Base-by-base conservation (phyloP, 2,888 invertebrate genomes). In the Papilio protenor region DNA sequence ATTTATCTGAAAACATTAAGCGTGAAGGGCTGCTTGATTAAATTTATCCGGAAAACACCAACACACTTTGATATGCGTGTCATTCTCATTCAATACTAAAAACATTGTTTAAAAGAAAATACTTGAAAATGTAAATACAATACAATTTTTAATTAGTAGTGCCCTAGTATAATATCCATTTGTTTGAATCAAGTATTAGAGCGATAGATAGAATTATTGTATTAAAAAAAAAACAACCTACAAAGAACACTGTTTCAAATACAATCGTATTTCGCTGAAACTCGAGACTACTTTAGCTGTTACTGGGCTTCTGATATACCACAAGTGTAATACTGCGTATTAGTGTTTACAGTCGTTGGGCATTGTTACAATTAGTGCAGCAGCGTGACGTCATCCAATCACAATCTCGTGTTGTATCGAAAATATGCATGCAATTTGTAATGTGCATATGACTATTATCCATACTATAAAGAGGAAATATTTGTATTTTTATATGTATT, bases 1-100 rank as follows among this genome's bases (percentile, higher is more conserved):
- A 64, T 5, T 40, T 40, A 61, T 61, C 6, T 64, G 8, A 8
- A 40, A 64, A 27, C 33, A 57, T 59, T 59, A 59, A 40, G n/a
- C 64, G 64, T 64, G 64, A 64, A 64, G 64, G 8, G 64, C 3
- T 18, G 14, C 18, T 33, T 64, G 33, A 64, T 64, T 40, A 64
- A 64, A 64, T 40, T 40, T 64, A 33, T 33, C 2, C 18, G 40
- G n/a, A 64, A 64, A 27, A 5, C 27, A 27, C 1, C 16, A 64
- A 33, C 64, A 64, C 40, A 40, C 8, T 40, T 64, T 11, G 40
- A 64, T 64, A 8, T 40, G 64, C 64, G 33, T 64, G 8, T 33
- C 33, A 64, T 27, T 33, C 18, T 18, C 33, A 16, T 33, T 12
- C 6, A 57, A 55, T 16, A 59, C 3, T 61, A 61, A 61, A 27